Percentiles rank a stretch among this genome's conserved stretches.
Evolutionary conservation across 2,113 vertebrate species (phyloP).

Genomic region (Platycercus adscitus): DNA sequence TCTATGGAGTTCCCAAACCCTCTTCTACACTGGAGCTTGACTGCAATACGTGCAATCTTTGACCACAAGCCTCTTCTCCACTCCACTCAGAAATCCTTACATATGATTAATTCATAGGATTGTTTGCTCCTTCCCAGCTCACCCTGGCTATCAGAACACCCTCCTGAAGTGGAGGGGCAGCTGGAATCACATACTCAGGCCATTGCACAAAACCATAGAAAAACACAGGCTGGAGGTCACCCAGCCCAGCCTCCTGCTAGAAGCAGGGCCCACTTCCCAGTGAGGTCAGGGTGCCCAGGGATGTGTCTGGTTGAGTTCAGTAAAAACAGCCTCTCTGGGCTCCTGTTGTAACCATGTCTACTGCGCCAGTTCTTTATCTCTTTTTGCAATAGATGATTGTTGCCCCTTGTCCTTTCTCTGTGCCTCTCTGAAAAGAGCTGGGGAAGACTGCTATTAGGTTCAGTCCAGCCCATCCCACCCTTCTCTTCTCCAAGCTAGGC

Average conservation of each 20-base stretch:
- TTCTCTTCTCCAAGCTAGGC: background rate
- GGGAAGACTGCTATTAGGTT: background rate
- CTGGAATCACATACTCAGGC: background rate
- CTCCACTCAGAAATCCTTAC: background rate
- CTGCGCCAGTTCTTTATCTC: accelerated
- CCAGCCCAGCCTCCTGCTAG: background rate
- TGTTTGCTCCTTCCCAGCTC: background rate
- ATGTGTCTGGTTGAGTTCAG: accelerated
- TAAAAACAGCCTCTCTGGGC: background rate
- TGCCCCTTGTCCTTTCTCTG: background rate
- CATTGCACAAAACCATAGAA: background rate
- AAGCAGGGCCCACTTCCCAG: background rate
- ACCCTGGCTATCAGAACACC: background rate
- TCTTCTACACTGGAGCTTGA: background rate
- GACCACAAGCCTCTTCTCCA: background rate
- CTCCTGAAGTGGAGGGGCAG: background rate
- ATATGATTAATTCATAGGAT: accelerated
- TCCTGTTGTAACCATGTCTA: background rate
- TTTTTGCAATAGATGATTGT: background rate
- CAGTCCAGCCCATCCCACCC: background rate
- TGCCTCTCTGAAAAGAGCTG: background rate
- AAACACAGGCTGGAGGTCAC: background rate
- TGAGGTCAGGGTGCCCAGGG: background rate
- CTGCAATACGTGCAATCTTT: background rate
- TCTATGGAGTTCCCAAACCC: background rate